A percentile compares a stretch with the other conserved stretches of the same genome.
These are phyloP conservation scores for Euleptes europaea DNA, from an alignment of 2,113 vertebrate genomes.

Conservation along the genomic window DNA sequence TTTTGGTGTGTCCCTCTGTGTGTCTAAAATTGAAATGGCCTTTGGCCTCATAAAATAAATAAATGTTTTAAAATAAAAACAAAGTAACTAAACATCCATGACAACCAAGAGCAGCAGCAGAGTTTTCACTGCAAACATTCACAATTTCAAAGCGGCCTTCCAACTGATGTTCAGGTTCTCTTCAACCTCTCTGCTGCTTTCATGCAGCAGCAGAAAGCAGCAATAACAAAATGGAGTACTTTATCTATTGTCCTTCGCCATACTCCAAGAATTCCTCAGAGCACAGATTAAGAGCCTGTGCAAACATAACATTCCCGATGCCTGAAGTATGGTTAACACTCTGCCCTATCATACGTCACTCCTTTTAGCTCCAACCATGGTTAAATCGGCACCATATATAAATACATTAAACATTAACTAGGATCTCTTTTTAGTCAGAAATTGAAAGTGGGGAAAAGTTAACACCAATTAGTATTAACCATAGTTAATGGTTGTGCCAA, in stretches of 20 bases:
- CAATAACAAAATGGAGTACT: neutral
- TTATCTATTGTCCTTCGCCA: neutral
- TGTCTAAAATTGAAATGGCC: too few species aligned
- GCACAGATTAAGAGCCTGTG: neutral
- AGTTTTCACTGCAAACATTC: neutral
- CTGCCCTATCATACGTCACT: neutral
- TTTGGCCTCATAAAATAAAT: too few species aligned
- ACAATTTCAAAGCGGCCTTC: neutral
- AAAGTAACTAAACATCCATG: neutral
- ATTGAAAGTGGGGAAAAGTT: neutral
- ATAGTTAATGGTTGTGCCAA: neutral
- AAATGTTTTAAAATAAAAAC: too few species aligned
- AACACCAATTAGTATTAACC: neutral
- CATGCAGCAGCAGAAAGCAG: neutral
- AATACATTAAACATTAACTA: neutral
- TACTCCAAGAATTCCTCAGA: neutral
- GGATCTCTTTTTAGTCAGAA: neutral
- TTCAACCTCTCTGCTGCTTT: neutral
- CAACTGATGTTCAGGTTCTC: neutral
- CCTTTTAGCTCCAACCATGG: too few species aligned
- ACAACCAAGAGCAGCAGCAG: neutral
- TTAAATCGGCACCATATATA: neutral
- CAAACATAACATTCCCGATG: neutral
- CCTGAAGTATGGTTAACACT: too few species aligned
- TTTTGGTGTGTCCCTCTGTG: too few species aligned